A percentile compares a stretch with the other conserved stretches of the same genome.
Evolutionary conservation across 2,113 vertebrate species (phyloP).

Genomic region (Erinaceus europaeus): DNA sequence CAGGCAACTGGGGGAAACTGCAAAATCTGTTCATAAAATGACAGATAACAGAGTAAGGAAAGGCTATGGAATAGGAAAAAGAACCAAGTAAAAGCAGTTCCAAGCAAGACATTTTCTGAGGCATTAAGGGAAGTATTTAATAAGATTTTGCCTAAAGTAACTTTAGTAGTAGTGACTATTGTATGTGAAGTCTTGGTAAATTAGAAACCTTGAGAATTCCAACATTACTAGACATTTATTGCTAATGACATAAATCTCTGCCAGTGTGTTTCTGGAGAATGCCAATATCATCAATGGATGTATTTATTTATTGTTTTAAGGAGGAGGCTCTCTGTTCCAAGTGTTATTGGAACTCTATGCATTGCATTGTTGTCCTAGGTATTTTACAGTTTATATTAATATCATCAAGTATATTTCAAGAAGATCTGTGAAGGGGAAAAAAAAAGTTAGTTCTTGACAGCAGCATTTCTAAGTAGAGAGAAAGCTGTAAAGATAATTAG

Average conservation of each 20-base stretch:
- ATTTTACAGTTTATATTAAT: not conserved
- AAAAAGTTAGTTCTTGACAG: not conserved
- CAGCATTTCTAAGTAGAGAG: not conserved
- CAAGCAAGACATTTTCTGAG: conserved; percentile 9
- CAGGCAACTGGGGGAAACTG: not conserved
- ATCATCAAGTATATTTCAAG: conserved; percentile 2
- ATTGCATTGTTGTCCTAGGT: not conserved
- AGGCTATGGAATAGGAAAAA: conserved; percentile 14
- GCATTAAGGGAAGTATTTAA: not conserved
- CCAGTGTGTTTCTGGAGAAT: not conserved
- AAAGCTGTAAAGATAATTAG: not conserved
- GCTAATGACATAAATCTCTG: not conserved
- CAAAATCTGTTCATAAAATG: not conserved
- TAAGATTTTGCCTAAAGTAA: not conserved
- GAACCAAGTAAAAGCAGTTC: not conserved
- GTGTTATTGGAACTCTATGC: not conserved
- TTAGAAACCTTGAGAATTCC: conserved; percentile 4
- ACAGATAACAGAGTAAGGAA: not conserved
- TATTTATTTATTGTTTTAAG: not conserved
- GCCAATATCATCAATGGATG: not conserved
- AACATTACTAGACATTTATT: not conserved
- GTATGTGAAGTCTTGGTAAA: not conserved
- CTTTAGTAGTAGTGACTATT: no score
- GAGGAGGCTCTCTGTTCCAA: not conserved
- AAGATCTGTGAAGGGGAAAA: not conserved